Evolutionary conservation across 2,888 invertebrate genomes (phyloP), one percentile per base, ranked within the genome.

Genomic region (Dolichopus griseipennis): DNA sequence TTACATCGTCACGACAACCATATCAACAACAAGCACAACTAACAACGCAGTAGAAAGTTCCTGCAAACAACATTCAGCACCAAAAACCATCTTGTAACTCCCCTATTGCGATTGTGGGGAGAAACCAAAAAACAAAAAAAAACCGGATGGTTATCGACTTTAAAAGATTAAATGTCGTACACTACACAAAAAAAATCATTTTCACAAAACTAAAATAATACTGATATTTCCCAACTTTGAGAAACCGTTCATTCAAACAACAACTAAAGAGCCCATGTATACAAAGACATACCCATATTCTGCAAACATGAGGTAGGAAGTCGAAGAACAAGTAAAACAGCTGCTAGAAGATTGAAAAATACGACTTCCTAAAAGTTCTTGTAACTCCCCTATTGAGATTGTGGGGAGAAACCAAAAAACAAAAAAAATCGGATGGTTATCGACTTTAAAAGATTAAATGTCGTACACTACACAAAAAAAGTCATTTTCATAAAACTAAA

Each of bases 221-320:
- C n/a, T n/a, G n/a, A n/a, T n/a, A n/a, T n/a, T n/a, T n/a, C n/a
- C n/a, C 22, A 27, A 5, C 63, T 5, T 10, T 20, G 6, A 5
- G 21, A 8, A 18, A n/a, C n/a, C n/a, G n/a, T n/a, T 37, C 20
- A 80, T 80, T n/a, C 66, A 70, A 63, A 75, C 74, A 1, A 71
- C 69, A 8, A 68, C 71, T 34, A 67, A 72, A 22, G 65, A 66
- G 9, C 77, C 76, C 3, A 72, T 76, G 8, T 72, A 71, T 66
- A 67, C 72, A 4, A 76, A 75, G 72, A 70, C 73, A 0, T 78
- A 78, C 68, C 65, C 76, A 15, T 76, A 75, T 65, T 77, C 77
- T 0, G 72, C n/a, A n/a, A n/a, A n/a, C n/a, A n/a, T n/a, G n/a
- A n/a, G n/a, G n/a, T n/a, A n/a, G n/a, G n/a, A n/a, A 27, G 77